Percentiles rank a stretch among this genome's conserved stretches.
These are phyloP conservation scores for Dryas iulia DNA, from an alignment of 1,140 invertebrate species.

Conservation along the genomic window DNA sequence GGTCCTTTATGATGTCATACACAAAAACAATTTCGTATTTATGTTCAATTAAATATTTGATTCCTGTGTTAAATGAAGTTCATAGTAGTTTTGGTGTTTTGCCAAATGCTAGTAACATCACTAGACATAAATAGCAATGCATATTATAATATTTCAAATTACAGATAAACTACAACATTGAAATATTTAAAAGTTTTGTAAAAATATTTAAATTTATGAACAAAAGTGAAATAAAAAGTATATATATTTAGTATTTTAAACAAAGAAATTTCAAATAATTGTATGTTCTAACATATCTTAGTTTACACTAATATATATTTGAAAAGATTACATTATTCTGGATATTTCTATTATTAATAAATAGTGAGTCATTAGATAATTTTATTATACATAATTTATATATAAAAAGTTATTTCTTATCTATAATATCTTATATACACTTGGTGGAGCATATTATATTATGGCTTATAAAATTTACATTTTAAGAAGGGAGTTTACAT, in stretches of 20 bases:
- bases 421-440: background rate
- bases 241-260: too few relatives aligned
- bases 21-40: constrained; percentile 3
- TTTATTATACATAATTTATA: too few relatives aligned
- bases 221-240: too few relatives aligned
- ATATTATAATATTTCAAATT: constrained; percentile 14
- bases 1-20: constrained; percentile 17
- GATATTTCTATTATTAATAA: background rate
- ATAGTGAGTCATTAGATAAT: background rate
- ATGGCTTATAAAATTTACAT: background rate
- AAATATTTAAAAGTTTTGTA: too few relatives aligned
- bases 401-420: background rate
- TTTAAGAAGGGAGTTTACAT: too few relatives aligned
- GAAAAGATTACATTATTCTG: background rate
- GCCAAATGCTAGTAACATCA: constrained; percentile 36
- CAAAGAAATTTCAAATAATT: too few relatives aligned
- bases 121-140: constrained; percentile 34
- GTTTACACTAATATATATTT: too few relatives aligned
- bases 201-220: too few relatives aligned
- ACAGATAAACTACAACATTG: constrained; percentile 8
- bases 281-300: too few relatives aligned
- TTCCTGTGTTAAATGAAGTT: constrained; percentile 27
- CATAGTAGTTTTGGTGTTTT: constrained; percentile 38
- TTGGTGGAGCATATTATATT: background rate
- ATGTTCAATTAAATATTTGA: constrained; percentile 17